Base-by-base conservation (phyloP, 2,888 invertebrate species). In the Monopis laevigella region DNA sequence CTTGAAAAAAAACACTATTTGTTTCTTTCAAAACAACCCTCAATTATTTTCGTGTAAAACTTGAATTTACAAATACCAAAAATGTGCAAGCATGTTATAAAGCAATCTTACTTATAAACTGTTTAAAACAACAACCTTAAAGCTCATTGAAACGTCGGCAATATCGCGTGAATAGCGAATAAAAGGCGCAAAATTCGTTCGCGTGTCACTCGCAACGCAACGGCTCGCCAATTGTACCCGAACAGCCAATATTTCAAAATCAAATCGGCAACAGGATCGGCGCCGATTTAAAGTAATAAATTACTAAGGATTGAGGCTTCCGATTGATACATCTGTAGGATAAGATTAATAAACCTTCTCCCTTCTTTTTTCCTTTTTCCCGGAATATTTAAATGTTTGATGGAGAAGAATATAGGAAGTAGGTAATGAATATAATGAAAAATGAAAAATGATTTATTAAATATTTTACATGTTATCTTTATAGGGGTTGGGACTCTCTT, bases 221-320 rank as follows among this genome's bases (percentile, higher is more conserved):
- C 19, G 14, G 17, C 18, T 43, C 44, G 48, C 46, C 51, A 59
- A 62, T 58, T 56, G 58, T 54, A 48, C 44, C 46, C 53, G 53
- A 54, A 51, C 54, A 53, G 55, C 55, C 62, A 53, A 62, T 65
- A 66, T 62, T 64, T 65, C 63, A 63, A 62, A 64, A 65, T 35
- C 35, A 35, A 35, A 18, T 35, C 18, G 35, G 3, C 12, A 17
- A 17, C 35, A 17, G 18, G 14, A 35, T n/a, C 35, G 19, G 14
- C 18, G 19, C 35, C 19, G 35, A 35, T 35, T 35, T 35, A 35
- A 35, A 35, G 35, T 35, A 35, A 35, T 35, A 35, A 35, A 35
- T 35, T 35, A 35, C 35, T n/a, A 17, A 18, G 6, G 35, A 35
- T 35, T n/a, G 35, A 35, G 12, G 35, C 35, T 3, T n/a, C 19